Evolutionary conservation across 2,888 invertebrate species (phyloP).

Genomic region (Agriopis marginaria): DNA sequence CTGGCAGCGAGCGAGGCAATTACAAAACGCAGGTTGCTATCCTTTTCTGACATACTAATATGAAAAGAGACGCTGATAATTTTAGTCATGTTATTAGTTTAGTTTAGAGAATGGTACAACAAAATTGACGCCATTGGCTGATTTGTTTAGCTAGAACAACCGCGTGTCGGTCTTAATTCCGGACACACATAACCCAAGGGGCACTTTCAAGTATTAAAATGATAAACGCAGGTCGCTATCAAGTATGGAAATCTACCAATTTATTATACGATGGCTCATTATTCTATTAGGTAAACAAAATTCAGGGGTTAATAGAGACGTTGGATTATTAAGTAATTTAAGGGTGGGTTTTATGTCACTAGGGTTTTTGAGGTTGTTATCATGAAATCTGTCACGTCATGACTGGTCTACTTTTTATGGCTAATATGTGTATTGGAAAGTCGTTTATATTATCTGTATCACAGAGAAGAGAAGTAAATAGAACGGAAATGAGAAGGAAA

Average conservation of each 20-base stretch:
- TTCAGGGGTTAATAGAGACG: constrained; percentile 81
- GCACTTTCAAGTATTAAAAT: constrained; percentile 83
- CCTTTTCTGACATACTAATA: too few relatives aligned
- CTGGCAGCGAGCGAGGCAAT: too few relatives aligned
- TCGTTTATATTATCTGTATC: neutral
- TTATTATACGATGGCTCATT: constrained; percentile 85
- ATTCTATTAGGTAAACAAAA: constrained; percentile 85
- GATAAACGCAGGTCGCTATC: constrained; percentile 79
- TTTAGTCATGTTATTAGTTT: too few relatives aligned
- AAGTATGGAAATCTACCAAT: constrained; percentile 85
- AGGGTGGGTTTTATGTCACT: constrained; percentile 58
- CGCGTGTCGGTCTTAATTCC: constrained; percentile 7
- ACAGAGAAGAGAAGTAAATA: too few relatives aligned
- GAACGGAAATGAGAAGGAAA: too few relatives aligned
- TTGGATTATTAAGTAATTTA: constrained; percentile 71
- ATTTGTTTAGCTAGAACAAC: too few relatives aligned
- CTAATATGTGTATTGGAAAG: neutral
- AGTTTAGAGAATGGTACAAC: too few relatives aligned
- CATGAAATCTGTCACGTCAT: constrained; percentile 34
- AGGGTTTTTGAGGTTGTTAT: constrained; percentile 47
- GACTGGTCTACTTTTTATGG: constrained; percentile 21
- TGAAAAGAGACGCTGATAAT: too few relatives aligned
- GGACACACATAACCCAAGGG: constrained; percentile 60
- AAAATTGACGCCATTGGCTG: too few relatives aligned
- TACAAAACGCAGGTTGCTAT: too few relatives aligned